Percentiles rank a stretch among this genome's conserved stretches.
These are phyloP conservation scores for Indicator maculatus DNA, from an alignment of 2,113 vertebrate species.

Conservation along the genomic window DNA sequence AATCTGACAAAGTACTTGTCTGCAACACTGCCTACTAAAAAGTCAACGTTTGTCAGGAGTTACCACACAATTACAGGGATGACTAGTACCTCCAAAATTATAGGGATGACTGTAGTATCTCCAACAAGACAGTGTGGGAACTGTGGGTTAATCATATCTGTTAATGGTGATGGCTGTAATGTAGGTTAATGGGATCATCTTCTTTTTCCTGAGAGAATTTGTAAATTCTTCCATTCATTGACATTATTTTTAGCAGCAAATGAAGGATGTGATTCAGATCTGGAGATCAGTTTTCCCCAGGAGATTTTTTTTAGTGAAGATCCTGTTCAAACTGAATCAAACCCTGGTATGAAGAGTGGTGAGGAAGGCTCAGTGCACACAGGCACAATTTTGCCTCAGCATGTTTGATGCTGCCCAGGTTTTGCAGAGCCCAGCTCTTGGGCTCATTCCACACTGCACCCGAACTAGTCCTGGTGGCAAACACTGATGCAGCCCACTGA, in stretches of 20 bases:
- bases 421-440: background rate
- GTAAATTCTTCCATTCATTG: slow-evolving; percentile 44
- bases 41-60: background rate
- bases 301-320: background rate
- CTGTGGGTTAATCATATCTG: slow-evolving; percentile 49
- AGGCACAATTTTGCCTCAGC: background rate
- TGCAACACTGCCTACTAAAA: background rate
- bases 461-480: background rate
- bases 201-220: slow-evolving; percentile 57
- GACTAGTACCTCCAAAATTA: background rate
- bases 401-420: background rate
- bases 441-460: background rate
- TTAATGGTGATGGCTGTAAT: slow-evolving; percentile 48
- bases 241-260: slow-evolving; percentile 55
- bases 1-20: background rate
- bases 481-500: background rate
- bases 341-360: accelerated
- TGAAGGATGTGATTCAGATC: background rate
- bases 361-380: background rate
- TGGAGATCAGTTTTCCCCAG: background rate
- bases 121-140: background rate
- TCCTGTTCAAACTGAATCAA: background rate
- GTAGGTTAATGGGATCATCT: slow-evolving; percentile 66
- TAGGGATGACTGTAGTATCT: background rate
- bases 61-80: background rate